Percentiles rank a stretch among this genome's conserved stretches.
These are phyloP conservation scores for Sebastes taczanowskii DNA, from an alignment of 2,797 vertebrate genomes.

Conservation along the genomic window DNA sequence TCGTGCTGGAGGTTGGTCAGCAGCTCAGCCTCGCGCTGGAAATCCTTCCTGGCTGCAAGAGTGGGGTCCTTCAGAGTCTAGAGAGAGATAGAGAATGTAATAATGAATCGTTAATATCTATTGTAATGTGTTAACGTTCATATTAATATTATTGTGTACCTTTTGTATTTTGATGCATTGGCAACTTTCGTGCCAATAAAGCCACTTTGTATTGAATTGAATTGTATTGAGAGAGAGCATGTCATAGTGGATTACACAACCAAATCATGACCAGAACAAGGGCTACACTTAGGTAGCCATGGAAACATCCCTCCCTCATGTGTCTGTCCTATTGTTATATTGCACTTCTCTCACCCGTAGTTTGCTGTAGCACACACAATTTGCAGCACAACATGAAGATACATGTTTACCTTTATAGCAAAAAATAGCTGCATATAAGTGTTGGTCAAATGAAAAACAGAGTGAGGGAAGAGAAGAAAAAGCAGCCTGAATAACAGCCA, in stretches of 20 bases:
- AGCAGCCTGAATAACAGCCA: background rate
- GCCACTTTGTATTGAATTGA: too few species aligned
- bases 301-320: background rate
- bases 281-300: background rate
- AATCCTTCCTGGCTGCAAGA: slow-evolving; percentile 93
- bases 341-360: background rate
- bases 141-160: too few species aligned
- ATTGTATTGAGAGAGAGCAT: background rate
- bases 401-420: background rate
- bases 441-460: background rate
- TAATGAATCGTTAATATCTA: too few species aligned
- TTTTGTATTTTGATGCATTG: too few species aligned
- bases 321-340: background rate
- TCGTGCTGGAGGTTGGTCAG: slow-evolving; percentile 97
- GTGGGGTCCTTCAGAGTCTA: slow-evolving; percentile 97
- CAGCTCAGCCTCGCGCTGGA: slow-evolving; percentile 95
- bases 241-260: background rate
- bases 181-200: too few species aligned
- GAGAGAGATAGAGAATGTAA: background rate
- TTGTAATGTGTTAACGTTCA: too few species aligned
- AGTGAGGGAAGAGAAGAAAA: background rate
- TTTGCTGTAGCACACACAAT: background rate
- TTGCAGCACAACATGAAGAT: background rate
- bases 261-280: background rate
- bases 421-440: background rate